phyloP scores from a whole-genome alignment of 2,888 invertebrate species.

The Drosophila heteroneura region DNA sequence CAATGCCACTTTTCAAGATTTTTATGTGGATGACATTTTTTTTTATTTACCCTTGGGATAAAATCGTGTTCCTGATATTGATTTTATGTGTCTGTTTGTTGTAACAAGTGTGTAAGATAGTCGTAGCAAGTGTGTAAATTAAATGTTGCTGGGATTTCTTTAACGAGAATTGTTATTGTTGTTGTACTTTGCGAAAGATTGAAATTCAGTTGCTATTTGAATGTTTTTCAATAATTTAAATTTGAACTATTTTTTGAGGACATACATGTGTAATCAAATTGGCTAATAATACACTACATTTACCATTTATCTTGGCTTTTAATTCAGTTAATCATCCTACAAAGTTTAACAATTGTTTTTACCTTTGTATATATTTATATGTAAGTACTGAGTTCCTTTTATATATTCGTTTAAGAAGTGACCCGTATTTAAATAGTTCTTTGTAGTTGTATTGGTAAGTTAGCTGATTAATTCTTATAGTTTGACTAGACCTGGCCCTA shows the following conservation, averaged over 20 bases:
- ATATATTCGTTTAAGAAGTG: conserved; percentile 55
- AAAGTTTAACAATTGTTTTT: conserved; percentile 15
- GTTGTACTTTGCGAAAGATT: conserved; percentile 32
- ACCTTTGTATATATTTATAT: conserved; percentile 7
- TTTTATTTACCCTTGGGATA: conserved; percentile 26
- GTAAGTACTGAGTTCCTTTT: conserved; percentile 10
- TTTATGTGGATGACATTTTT: conserved; percentile 41
- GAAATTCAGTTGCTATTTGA: conserved; percentile 23
- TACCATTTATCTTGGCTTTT: conserved; percentile 6
- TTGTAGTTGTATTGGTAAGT: conserved; percentile 34
- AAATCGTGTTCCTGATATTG: conserved; percentile 46
- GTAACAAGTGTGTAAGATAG: conserved; percentile 3
- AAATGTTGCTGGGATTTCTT: conserved; percentile 14
- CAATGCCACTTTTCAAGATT: conserved; percentile 5
- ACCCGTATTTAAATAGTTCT: conserved; percentile 74
- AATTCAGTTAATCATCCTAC: conserved; percentile 1
- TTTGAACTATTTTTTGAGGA: conserved; percentile 29
- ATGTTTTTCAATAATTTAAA: conserved; percentile 11
- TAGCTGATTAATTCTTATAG: conserved; percentile 32
- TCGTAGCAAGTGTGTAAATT: conserved; percentile 23
- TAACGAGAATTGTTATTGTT: conserved; percentile 2
- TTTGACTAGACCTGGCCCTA: conserved; percentile 30
- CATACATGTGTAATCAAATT: conserved; percentile 25
- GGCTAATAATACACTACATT: conserved; percentile 30
- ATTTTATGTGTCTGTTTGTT: conserved; percentile 23